Base-by-base conservation (phyloP, 1,140 invertebrate genomes). In the Camponotus pennsylvanicus region DNA sequence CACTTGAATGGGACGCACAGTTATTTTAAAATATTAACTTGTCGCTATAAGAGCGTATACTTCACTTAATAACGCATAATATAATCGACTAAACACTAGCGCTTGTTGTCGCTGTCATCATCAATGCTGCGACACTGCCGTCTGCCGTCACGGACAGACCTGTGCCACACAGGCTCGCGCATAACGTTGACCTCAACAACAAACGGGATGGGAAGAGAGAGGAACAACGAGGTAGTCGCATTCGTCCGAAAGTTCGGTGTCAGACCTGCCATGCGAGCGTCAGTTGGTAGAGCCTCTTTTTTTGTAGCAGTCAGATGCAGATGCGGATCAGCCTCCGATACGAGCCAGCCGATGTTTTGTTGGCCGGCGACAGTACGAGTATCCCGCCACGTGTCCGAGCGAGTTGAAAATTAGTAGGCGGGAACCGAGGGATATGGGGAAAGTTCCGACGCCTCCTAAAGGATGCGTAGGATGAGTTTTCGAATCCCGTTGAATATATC, bases 111-210 rank as follows among this genome's bases (percentile, higher is more conserved):
- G 59, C 42, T 70, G 88, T 91, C 91, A 88, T 90, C 90, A 86
- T 86, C 92, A 80, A 78, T 73, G 42, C 89, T 91, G 49, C 49
- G 92, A 87, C 76, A 82, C 87, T 90, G 87, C 87, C 89, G 88
- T 78, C 93, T 94, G 94, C 92, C 93, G 49, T 52, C 49, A 94
- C 85, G 42, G 90, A 66, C 94, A 94, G 94, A 91, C 89, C 80
- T 87, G 88, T 15, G 87, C 18, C 18, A 32, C 69, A 71, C 15
- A 34, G 93, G 92, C 90, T 85, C 88, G 89, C 11, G 87, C 27
- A 64, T 88, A 86, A 85, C 83, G 87, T 90, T 90, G 92, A 91
- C 88, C 91, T 94, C 86, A 88, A 71, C 88, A 79, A 84, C 82
- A 61, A 73, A 49, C 45, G 11, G n/a, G 34, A 77, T 40, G 57